Evolutionary conservation across 2,113 vertebrate species (phyloP), one percentile per base, ranked within the genome.

Genomic region (Drymodes brunneopygia): DNA sequence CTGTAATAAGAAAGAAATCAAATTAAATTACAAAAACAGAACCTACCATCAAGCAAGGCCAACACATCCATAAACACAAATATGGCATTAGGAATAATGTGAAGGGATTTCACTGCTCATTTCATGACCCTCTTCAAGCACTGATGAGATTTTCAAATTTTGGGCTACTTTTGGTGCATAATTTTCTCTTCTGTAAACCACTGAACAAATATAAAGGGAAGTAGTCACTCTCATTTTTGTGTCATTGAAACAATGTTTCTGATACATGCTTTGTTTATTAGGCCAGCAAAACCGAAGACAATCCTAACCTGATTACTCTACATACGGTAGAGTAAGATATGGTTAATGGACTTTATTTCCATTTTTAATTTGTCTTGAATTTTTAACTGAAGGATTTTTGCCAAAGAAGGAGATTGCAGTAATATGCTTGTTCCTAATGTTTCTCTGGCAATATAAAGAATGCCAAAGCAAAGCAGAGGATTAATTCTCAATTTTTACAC

Each of bases 11-110:
- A 44, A 88, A 88, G 6, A 88, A 93, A 91, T 79, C 13, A 56
- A 62, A 88, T 92, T 57, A 80, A 57, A 85, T 66, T 86, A 66
- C n/a, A 91, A 62, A 94, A 78, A 5, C 83, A 94, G 79, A 93
- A 92, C 25, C 75, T 83, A 75, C 54, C n/a, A 78, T 70, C 64
- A 79, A 79, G 48, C 57, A 85, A 72, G 25, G 84, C 70, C n/a
- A 87, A 79, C 20, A 35, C 24, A 94, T 28, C 64, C 83, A 35
- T 81, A 60, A 83, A 81, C 31, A 92, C 20, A 84, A 84, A 86
- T 21, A 81, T 1, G 40, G 20, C 61, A 78, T 67, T 67, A 88
- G n/a, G 31, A 92, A 56, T 21, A 81, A 74, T 0, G 3, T 21
- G 56, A 74, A 92, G 69, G 61, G 81, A 81, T 57, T 48, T 16